These are phyloP conservation scores for Melanargia galathea DNA, from an alignment of 2,888 invertebrate genomes.

Conservation along the genomic window DNA sequence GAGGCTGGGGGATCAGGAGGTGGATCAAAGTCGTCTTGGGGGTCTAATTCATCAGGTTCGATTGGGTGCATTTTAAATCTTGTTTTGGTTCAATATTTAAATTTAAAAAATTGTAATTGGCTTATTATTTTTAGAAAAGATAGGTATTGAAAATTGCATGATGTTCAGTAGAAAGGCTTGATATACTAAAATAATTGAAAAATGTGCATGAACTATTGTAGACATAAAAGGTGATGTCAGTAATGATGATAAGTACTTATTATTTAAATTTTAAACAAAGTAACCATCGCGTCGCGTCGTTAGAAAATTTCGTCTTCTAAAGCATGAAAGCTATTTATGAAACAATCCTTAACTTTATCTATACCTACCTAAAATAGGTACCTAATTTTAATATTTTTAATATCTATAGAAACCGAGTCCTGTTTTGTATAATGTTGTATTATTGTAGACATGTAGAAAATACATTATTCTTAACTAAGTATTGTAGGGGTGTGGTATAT, in stretches of 20 bases:
- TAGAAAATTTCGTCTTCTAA: slow-evolving; percentile 2
- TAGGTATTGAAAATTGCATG: not conserved
- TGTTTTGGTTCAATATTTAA: slow-evolving; percentile 17
- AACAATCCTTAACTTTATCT: not conserved
- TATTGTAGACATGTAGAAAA: slow-evolving; percentile 1
- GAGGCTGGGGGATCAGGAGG: slow-evolving; percentile 65
- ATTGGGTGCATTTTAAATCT: slow-evolving; percentile 54
- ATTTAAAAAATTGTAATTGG: not conserved
- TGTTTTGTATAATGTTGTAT: slow-evolving; percentile 1
- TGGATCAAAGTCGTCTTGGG: slow-evolving; percentile 68
- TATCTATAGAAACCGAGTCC: not conserved
- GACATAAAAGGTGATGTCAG: not conserved
- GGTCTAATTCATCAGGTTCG: slow-evolving; percentile 73
- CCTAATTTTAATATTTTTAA: not conserved
- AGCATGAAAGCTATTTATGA: not conserved
- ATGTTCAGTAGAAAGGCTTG: not conserved
- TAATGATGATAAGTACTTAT: too few relatives aligned
- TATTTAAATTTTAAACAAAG: too few relatives aligned
- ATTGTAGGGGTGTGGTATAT: slow-evolving; percentile 21
- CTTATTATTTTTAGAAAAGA: not conserved
- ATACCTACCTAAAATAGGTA: not conserved
- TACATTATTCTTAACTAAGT: slow-evolving; percentile 1
- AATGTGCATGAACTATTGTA: slow-evolving; percentile 13
- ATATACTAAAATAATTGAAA: not conserved
- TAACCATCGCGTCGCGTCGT: too few relatives aligned